phyloP scores from a whole-genome alignment of 2,113 vertebrate species.

The Coturnix japonica region DNA sequence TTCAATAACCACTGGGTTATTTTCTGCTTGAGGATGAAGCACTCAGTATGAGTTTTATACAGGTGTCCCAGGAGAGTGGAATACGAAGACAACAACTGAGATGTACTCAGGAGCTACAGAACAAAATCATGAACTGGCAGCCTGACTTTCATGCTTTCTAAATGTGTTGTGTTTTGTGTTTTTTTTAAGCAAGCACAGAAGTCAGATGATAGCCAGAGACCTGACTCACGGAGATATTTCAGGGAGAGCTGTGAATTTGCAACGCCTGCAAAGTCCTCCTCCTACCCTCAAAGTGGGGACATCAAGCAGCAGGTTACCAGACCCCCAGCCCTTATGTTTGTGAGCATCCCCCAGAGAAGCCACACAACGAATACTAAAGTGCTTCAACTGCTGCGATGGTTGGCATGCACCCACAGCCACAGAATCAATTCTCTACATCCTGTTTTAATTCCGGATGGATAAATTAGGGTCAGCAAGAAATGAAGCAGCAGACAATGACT shows the following conservation, averaged over 20 bases:
- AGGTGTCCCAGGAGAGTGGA: not conserved
- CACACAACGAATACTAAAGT: not conserved
- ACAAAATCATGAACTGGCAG: not conserved
- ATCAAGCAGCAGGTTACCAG: not conserved
- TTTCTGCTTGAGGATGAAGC: not conserved
- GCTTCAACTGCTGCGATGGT: not conserved
- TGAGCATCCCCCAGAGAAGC: not conserved
- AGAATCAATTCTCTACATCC: not conserved
- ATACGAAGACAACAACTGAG: not conserved
- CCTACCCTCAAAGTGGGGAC: not conserved
- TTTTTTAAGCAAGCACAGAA: not conserved
- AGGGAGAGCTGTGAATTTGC: not conserved
- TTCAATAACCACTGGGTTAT: not conserved
- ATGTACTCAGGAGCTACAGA: not conserved
- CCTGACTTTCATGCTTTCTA: not conserved
- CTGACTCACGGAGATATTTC: not conserved
- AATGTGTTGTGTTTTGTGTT: not conserved
- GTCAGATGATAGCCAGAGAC: not conserved
- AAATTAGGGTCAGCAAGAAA: slow-evolving; percentile 54
- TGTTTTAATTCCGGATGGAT: slow-evolving; percentile 45
- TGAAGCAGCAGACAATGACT: slow-evolving; percentile 42
- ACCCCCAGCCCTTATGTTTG: not conserved
- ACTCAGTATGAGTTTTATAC: not conserved
- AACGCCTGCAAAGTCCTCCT: not conserved
- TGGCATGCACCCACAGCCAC: not conserved